A percentile compares a stretch with the other conserved stretches of the same genome.
Evolutionary conservation across 30 jellyfish, hydroid and myxozoan genomes (phyloP).

Genomic region (Haliclystus octoradiatus): DNA sequence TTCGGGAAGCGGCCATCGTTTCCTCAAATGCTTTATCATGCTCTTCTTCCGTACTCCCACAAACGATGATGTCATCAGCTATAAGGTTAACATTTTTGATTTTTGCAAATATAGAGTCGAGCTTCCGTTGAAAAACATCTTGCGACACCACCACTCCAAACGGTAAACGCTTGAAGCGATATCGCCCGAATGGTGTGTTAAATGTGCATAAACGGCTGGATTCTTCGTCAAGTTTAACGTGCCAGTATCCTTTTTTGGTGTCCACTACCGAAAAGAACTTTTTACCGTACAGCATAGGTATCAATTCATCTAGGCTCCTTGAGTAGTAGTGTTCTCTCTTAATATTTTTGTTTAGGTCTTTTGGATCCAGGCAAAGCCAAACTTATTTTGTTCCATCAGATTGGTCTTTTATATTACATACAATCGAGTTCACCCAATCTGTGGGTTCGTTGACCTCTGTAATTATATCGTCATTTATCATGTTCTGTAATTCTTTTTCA

Average conservation of each 20-base stretch:
- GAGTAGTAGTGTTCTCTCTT: neutral
- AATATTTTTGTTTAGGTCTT: neutral
- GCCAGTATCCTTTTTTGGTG: neutral
- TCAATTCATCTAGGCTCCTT: constrained; percentile 4
- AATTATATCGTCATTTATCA: constrained; percentile 15
- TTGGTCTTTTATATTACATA: constrained; percentile 12
- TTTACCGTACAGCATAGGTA: constrained; percentile 14
- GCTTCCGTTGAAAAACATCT: constrained; percentile 14
- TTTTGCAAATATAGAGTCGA: neutral
- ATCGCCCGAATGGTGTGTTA: constrained; percentile 23
- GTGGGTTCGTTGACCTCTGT: constrained; percentile 39
- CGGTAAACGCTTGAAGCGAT: constrained; percentile 12
- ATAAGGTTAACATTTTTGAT: neutral
- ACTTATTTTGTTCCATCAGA: no score
- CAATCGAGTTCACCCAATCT: constrained; percentile 22
- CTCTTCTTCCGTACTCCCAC: constrained; percentile 1
- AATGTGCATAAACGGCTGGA: constrained; percentile 10
- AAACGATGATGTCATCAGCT: constrained; percentile 4
- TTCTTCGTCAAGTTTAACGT: constrained; percentile 4
- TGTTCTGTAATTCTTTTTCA: constrained; percentile 6
- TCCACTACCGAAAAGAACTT: neutral
- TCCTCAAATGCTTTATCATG: constrained; percentile 12
- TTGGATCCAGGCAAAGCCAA: constrained; percentile 24
- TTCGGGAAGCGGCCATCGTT: constrained; percentile 5
- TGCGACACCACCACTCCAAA: constrained; percentile 11